Percentiles rank a stretch among this genome's conserved stretches.
Evolutionary conservation across 2,797 vertebrate genomes (phyloP).

Genomic region (Pipistrellus pygmaeus): DNA sequence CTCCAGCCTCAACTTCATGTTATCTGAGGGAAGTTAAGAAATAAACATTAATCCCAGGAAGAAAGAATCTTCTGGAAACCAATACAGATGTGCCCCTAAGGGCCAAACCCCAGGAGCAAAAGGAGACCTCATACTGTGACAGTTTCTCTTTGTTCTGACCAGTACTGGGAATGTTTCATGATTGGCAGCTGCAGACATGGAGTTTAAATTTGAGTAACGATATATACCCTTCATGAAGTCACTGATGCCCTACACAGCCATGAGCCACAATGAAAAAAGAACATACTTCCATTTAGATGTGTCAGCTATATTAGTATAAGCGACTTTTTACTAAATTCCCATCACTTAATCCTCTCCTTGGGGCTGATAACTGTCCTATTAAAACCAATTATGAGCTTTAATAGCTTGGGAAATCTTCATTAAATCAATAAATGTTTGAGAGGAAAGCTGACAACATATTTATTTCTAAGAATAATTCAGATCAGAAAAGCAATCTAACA

Average conservation of each 20-base stretch:
- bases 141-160: not conserved
- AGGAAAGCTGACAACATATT: slow-evolving; percentile 34
- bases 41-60: not conserved
- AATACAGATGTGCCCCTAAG: not conserved
- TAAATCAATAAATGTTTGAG: slow-evolving; percentile 52
- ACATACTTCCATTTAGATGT: slow-evolving; percentile 6
- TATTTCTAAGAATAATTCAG: slow-evolving; percentile 33
- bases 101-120: not conserved
- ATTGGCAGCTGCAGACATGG: not conserved
- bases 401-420: slow-evolving; percentile 24
- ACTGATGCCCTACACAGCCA: not conserved
- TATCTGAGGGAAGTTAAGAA: not conserved
- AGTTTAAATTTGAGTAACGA: slow-evolving; percentile 30
- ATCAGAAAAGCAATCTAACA: not conserved
- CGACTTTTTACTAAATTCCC: not conserved
- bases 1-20: not conserved
- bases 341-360: not conserved
- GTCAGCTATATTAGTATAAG: not conserved
- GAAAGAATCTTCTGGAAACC: not conserved
- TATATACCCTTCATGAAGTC: not conserved
- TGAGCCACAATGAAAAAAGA: slow-evolving; percentile 17
- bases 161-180: not conserved
- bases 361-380: not conserved
- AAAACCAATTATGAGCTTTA: slow-evolving; percentile 50
- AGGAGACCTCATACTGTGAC: not conserved